These are phyloP conservation scores for Heliconius hermathena DNA, from an alignment of 1,140 invertebrate species.

Conservation along the genomic window DNA sequence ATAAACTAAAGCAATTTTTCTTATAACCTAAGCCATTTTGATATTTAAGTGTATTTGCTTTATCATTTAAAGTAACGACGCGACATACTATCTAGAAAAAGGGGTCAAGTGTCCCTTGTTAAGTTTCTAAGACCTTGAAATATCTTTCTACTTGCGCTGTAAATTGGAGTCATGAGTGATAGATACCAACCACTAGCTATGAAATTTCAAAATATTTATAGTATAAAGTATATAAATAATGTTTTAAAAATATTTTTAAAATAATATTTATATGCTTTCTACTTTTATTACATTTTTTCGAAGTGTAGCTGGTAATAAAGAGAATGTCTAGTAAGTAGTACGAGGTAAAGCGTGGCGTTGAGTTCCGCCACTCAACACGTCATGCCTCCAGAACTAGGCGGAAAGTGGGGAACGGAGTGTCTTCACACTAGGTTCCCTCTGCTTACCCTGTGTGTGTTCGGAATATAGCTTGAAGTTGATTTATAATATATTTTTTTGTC, in stretches of 20 bases:
- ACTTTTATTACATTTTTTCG: no score
- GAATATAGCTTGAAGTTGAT: no score
- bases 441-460: no score
- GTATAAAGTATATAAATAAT: neutral
- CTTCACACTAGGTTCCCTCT: no score
- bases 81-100: conserved; percentile 27
- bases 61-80: conserved; percentile 30
- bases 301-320: no score
- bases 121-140: conserved; percentile 39
- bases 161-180: conserved; percentile 30
- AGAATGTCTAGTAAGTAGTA: no score
- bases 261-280: neutral
- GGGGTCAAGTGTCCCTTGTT: conserved; percentile 40
- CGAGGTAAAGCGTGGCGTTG: no score
- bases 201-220: conserved; percentile 13
- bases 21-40: neutral
- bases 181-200: conserved; percentile 14
- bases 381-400: no score
- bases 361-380: no score
- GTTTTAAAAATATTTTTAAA: neutral
- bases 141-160: conserved; percentile 34
- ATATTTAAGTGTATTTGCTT: conserved; percentile 8
- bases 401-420: no score
- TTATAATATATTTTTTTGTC: no score
- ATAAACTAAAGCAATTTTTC: neutral